Evolutionary conservation across 2,888 invertebrate species (phyloP), one percentile per base, ranked within the genome.

Genomic region (Brachylomia viminalis): DNA sequence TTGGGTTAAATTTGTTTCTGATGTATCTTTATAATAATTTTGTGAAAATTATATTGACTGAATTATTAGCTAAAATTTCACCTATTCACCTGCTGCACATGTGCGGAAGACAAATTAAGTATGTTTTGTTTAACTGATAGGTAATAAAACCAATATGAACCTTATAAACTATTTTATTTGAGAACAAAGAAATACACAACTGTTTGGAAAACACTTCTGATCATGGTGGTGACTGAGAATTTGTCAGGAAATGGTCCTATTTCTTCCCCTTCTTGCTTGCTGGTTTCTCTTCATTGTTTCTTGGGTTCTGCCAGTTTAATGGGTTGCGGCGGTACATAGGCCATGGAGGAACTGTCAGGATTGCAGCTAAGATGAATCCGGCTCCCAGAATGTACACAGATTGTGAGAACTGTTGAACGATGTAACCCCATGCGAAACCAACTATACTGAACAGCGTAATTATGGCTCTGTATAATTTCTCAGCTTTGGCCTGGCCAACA

Each of bases 331-430:
- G 97, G 91, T 99, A 99, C 97, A 99, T 98, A 0, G 99, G 99
- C 99, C 99, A 99, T n/a, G 99, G 99, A 45, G 99, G 99, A 89
- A 99, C 98, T 0, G 99, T 99, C 64, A 99, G 93, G 91, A 99
- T 95, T 59, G 98, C 98, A 64, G 99, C 99, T 82, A 99, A 95
- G 2, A 98, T 96, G 91, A 99, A 99, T 82, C 99, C 99, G 89
- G 98, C 99, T 52, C 98, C 98, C 68, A 99, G 96, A 91, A 99
- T 98, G 90, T 99, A 99, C 49, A 99, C 98, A 1, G 99, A 99
- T 93, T 99, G 99, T 0, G 99, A 99, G 93, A 99, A 99, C 93
- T 99, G 99, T 93, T 99, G 99, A 85, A 99, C 98, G 69, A 98
- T 97, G 90, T 98, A 99, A 58, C 99, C 99, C 98, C 99, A 99